phyloP scores from a whole-genome alignment of 2,888 invertebrate genomes.

The Carpatolechia fugitivella region DNA sequence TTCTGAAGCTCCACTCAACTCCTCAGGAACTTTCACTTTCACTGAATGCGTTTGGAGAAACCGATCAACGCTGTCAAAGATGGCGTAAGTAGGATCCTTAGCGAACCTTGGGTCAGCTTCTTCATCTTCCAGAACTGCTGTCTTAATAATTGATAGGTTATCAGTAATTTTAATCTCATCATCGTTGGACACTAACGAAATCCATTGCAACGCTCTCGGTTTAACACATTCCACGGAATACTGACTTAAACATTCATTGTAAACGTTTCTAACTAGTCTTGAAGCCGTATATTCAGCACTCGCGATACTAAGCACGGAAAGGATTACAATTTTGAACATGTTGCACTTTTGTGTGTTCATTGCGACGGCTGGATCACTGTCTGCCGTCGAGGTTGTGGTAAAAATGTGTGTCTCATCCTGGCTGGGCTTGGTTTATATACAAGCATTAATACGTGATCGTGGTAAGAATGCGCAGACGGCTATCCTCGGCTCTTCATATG shows the following conservation, averaged over 20 bases:
- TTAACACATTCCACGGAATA: conserved; percentile 86
- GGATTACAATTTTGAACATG: conserved; percentile 69
- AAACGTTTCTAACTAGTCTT: conserved; percentile 82
- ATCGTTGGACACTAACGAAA: conserved; percentile 82
- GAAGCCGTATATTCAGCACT: conserved; percentile 79
- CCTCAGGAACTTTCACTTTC: conserved; percentile 85
- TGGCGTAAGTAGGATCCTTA: conserved; percentile 76
- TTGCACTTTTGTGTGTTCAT: conserved; percentile 51
- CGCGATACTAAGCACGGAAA: conserved; percentile 55
- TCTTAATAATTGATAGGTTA: conserved; percentile 85
- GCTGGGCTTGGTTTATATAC: conserved; percentile 77
- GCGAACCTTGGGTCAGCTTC: conserved; percentile 69
- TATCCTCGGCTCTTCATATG: conserved; percentile 52
- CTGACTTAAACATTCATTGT: conserved; percentile 83
- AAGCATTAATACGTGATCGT: conserved; percentile 78
- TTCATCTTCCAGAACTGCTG: conserved; percentile 67
- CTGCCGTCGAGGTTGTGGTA: conserved; percentile 63
- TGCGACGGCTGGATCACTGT: conserved; percentile 64
- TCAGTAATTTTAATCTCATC: conserved; percentile 87
- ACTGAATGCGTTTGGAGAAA: conserved; percentile 88
- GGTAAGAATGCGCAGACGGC: conserved; percentile 56
- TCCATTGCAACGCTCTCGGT: conserved; percentile 88
- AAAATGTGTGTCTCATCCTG: conserved; percentile 74
- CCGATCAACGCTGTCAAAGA: conserved; percentile 86
- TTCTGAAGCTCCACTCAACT: conserved; percentile 77